Percentiles rank a stretch among this genome's conserved stretches.
Conservation (phyloP, 2,797 vertebrate genomes). For the Microcaecilia unicolor region DNA sequence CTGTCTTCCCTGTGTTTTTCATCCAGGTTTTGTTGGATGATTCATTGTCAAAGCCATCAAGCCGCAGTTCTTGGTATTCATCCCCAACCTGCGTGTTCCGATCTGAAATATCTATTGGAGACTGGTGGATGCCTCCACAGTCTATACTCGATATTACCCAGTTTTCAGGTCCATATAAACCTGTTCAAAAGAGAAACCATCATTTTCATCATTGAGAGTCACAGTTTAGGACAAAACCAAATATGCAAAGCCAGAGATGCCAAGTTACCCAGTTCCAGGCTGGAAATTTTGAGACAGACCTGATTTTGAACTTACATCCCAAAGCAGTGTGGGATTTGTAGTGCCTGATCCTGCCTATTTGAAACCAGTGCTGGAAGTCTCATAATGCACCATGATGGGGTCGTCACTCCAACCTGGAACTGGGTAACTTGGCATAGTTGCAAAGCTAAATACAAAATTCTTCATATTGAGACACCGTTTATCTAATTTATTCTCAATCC, state of each 20-base stretch:
- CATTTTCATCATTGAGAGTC: neutral
- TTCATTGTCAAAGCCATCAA: slow-evolving; percentile 80
- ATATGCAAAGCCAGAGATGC: no score
- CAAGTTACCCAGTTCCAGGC: no score
- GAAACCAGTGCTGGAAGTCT: no score
- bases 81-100: slow-evolving; percentile 69
- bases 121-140: slow-evolving; percentile 81
- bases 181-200: slow-evolving; percentile 42
- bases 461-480: no score
- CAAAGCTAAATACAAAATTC: slow-evolving; percentile 16
- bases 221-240: neutral
- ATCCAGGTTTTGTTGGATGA: slow-evolving; percentile 95
- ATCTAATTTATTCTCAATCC: no score
- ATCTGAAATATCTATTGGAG: slow-evolving; percentile 83
- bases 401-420: no score
- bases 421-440: no score
- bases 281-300: no score
- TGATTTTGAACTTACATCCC: no score
- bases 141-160: slow-evolving; percentile 77
- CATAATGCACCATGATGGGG: no score
- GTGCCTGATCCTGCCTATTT: no score
- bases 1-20: slow-evolving; percentile 97
- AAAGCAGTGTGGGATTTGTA: no score
- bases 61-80: slow-evolving; percentile 79
- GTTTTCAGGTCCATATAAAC: slow-evolving; percentile 80